Percentiles rank a stretch among this genome's conserved stretches.
Evolutionary conservation across 2,888 invertebrate species (phyloP).

Genomic region (Thereva unica): DNA sequence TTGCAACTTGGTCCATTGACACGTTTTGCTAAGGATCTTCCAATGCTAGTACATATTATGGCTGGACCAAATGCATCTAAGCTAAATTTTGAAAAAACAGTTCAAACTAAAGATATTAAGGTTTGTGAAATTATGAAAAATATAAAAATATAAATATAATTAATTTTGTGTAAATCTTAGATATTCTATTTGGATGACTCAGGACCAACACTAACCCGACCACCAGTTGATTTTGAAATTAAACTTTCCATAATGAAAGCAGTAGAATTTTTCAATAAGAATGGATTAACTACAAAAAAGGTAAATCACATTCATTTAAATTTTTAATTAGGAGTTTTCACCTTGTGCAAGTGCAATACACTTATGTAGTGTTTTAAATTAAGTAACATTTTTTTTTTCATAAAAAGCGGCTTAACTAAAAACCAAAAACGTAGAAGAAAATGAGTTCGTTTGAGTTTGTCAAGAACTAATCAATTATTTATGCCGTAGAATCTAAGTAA

Average conservation of each 20-base stretch:
- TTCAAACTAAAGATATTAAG: constrained; percentile 59
- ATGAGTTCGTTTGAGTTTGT: too few species aligned
- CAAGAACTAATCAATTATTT: too few species aligned
- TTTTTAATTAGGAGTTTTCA: neutral
- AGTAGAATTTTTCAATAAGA: constrained; percentile 49
- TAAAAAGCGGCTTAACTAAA: too few species aligned
- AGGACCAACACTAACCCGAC: constrained; percentile 45
- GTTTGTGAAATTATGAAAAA: constrained; percentile 43
- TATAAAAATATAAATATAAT: neutral
- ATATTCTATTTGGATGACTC: constrained; percentile 41
- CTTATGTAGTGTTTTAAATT: too few species aligned
- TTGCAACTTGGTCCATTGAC: constrained; percentile 74
- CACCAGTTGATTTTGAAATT: constrained; percentile 48
- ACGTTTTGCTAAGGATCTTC: constrained; percentile 76
- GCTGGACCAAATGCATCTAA: constrained; percentile 58
- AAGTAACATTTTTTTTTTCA: too few species aligned
- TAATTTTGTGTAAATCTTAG: constrained; percentile 6
- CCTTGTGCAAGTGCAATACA: neutral
- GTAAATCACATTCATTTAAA: constrained; percentile 24
- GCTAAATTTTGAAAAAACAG: constrained; percentile 61
- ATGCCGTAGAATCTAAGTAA: too few species aligned
- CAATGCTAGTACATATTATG: constrained; percentile 67
- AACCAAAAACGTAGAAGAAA: too few species aligned
- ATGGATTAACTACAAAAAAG: constrained; percentile 45
- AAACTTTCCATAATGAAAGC: constrained; percentile 49